phyloP scores from a whole-genome alignment of 2,888 invertebrate genomes.

The Pilophorus perplexus region DNA sequence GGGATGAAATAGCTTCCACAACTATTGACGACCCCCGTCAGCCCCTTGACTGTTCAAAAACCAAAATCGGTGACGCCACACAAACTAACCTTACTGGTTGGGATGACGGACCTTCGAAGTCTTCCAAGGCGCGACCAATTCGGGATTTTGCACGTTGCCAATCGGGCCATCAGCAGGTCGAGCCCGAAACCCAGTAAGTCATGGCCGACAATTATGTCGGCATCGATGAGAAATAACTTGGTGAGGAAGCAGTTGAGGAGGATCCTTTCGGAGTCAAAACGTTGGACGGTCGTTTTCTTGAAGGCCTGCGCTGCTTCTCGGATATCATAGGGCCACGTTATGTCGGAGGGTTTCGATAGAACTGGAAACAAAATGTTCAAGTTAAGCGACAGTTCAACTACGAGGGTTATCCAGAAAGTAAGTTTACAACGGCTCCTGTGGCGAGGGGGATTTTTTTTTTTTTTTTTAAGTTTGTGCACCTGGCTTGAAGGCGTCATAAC shows the following conservation, averaged over 20 bases:
- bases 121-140: constrained; percentile 91
- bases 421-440: too few relatives aligned
- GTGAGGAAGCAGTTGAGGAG: constrained; percentile 82
- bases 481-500: too few relatives aligned
- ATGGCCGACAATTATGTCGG: constrained; percentile 92
- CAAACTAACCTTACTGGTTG: constrained; percentile 51
- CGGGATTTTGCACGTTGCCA: constrained; percentile 67
- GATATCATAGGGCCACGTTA: constrained; percentile 80
- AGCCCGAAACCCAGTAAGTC: constrained; percentile 88
- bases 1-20: too few relatives aligned
- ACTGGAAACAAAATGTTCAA: constrained; percentile 55
- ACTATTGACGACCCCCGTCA: too few relatives aligned
- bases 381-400: too few relatives aligned
- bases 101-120: constrained; percentile 64
- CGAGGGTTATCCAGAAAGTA: too few relatives aligned
- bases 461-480: too few relatives aligned
- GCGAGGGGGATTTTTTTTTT: too few relatives aligned
- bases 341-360: constrained; percentile 74
- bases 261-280: constrained; percentile 75
- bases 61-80: too few relatives aligned
- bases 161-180: constrained; percentile 82
- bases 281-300: constrained; percentile 53
- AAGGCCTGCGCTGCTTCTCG: constrained; percentile 66
- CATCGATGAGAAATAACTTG: constrained; percentile 81
- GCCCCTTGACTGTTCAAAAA: too few relatives aligned